These are phyloP conservation scores for Chloroclystis v-ata DNA, from an alignment of 2,888 invertebrate genomes.

Conservation along the genomic window DNA sequence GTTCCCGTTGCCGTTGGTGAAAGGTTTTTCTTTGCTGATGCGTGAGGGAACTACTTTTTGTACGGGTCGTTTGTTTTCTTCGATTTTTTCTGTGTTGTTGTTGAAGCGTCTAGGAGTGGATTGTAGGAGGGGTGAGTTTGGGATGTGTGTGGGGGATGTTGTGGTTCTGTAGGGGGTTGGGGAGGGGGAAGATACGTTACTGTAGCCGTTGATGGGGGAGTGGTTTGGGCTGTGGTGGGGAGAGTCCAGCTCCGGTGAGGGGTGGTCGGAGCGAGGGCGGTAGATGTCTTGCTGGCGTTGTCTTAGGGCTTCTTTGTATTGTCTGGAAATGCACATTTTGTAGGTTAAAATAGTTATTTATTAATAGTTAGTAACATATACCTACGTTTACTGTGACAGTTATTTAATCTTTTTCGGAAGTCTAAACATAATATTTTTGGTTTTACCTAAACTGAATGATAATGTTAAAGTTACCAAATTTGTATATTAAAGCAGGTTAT, in stretches of 20 bases:
- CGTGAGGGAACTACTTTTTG: constrained; percentile 90
- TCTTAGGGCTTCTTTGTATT: constrained; percentile 93
- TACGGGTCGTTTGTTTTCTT: constrained; percentile 82
- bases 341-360: constrained; percentile 13
- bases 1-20: constrained; percentile 70
- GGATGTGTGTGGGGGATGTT: constrained; percentile 55
- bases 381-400: too few relatives aligned
- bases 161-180: constrained; percentile 63
- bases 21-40: constrained; percentile 47
- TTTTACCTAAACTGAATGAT: too few relatives aligned
- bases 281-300: constrained; percentile 90
- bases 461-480: too few relatives aligned
- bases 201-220: constrained; percentile 75
- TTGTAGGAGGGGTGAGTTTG: constrained; percentile 68
- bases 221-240: constrained; percentile 73
- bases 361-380: too few relatives aligned
- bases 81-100: constrained; percentile 58
- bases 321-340: constrained; percentile 73
- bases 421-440: too few relatives aligned
- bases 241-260: constrained; percentile 76
- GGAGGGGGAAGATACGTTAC: constrained; percentile 65
- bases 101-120: constrained; percentile 72
- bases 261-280: constrained; percentile 80
- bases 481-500: too few relatives aligned
- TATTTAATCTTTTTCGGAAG: too few relatives aligned